These are phyloP conservation scores for Lycaena phlaeas DNA, from an alignment of 2,888 invertebrate genomes.

Conservation along the genomic window DNA sequence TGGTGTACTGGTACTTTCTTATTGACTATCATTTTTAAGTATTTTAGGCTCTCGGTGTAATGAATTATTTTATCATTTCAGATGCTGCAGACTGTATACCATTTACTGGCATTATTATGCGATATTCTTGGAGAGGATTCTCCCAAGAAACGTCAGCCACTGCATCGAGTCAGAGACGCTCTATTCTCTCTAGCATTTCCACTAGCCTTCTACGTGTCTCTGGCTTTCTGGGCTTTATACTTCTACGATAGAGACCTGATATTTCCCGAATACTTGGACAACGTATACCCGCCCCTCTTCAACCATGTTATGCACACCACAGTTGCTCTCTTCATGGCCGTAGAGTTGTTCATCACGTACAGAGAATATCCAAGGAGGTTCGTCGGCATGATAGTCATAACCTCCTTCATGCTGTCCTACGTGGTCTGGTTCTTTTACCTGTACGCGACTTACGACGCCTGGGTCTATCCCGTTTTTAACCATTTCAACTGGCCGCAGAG, in stretches of 20 bases:
- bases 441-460: slow-evolving; percentile 78
- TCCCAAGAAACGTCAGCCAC: slow-evolving; percentile 73
- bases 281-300: slow-evolving; percentile 86
- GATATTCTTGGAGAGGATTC: slow-evolving; percentile 78
- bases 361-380: slow-evolving; percentile 80
- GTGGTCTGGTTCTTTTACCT: slow-evolving; percentile 81
- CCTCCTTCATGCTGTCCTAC: slow-evolving; percentile 76
- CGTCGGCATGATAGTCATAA: slow-evolving; percentile 72
- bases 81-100: slow-evolving; percentile 84
- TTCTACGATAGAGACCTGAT: slow-evolving; percentile 89
- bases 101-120: slow-evolving; percentile 80
- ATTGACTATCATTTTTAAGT: too few relatives aligned
- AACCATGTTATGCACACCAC: slow-evolving; percentile 92
- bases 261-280: slow-evolving; percentile 81
- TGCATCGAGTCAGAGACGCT: slow-evolving; percentile 78
- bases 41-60: too few relatives aligned
- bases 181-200: slow-evolving; percentile 81
- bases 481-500: slow-evolving; percentile 79
- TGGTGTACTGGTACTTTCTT: too few relatives aligned
- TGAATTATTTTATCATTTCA: slow-evolving; percentile 48
- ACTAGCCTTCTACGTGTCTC: slow-evolving; percentile 83
- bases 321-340: slow-evolving; percentile 80
- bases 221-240: slow-evolving; percentile 90
- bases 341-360: slow-evolving; percentile 81
- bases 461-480: slow-evolving; percentile 92